Conservation (phyloP, 2,888 invertebrate species). For the Zele albiditarsus region DNA sequence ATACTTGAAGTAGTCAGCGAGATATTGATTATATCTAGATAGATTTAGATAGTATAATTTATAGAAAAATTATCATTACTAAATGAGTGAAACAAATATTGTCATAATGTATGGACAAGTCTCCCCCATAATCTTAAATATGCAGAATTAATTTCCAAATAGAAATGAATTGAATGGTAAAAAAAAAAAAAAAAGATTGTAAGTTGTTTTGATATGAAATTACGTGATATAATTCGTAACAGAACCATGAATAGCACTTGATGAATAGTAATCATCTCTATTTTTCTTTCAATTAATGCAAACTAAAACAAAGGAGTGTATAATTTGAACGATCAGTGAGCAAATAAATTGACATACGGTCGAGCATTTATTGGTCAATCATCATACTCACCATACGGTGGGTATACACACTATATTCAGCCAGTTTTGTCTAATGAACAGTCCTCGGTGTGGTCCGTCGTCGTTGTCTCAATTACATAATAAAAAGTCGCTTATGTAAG, state of each 20-base stretch:
- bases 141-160: too few species aligned
- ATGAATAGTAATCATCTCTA: neutral
- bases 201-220: neutral
- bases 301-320: neutral
- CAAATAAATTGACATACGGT: neutral
- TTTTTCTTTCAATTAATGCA: neutral
- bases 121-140: too few species aligned
- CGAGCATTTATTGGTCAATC: constrained; percentile 10
- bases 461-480: constrained; percentile 67
- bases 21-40: too few species aligned
- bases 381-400: neutral
- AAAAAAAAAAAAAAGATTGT: neutral
- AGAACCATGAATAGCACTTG: neutral
- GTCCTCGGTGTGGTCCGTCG: constrained; percentile 33
- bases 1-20: too few species aligned
- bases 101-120: too few species aligned
- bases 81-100: too few species aligned
- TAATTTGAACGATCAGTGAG: neutral
- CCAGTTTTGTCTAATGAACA: constrained; percentile 38
- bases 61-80: too few species aligned
- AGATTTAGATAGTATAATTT: too few species aligned
- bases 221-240: neutral
- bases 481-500: constrained; percentile 71
- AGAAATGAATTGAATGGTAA: neutral
- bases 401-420: neutral